Evolutionary conservation across 23 tunicate genomes (phyloP), one percentile per base, ranked within the genome.

Genomic region (Phallusia fumigata): DNA sequence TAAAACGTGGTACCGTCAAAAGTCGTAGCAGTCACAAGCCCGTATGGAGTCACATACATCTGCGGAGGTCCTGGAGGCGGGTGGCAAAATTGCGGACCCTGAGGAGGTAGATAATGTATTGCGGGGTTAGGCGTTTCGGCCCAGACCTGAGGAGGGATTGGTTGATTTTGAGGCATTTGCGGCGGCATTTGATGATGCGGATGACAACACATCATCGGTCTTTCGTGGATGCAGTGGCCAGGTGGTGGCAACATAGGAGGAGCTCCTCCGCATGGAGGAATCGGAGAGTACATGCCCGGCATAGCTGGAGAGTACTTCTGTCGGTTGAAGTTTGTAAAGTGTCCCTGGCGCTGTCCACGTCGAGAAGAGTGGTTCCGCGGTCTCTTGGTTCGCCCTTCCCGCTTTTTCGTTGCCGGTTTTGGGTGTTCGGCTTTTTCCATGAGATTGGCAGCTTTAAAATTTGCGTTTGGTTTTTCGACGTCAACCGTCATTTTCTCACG

Each of bases 1-100:
- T 80, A 86, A 28, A 73, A 86, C 3, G 90, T 86, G 5, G 90
- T 86, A 30, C 90, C 90, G 36, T 80, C 73, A 21, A 86, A 44
- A 30, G 52, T 40, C 2, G 80, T 73, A 0, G 84, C 75, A 18
- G 80, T 80, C 0, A 86, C 90, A 22, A 64, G 84, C 0, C 84
- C 84, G 52, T 30, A 52, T 18, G 90, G 84, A 0, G 90, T 22
- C 40, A 76, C 13, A 0, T 78, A 16, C 16, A 24, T 24, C 16
- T 58, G 69, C 26, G 69, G 69, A 58, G 28, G 8, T 22, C 1
- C 13, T 1, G 69, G 26, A 2, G 69, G 69, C 16, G 69, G 15
- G 2, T 58, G 15, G 16, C 69, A 58, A 11, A 58, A 21, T 13
- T 58, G 69, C 69, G 8, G 69, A 6, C 2, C 28, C 1, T 11